Conservation (phyloP, 1,140 invertebrate genomes). For the Potamilus streckersoni region DNA sequence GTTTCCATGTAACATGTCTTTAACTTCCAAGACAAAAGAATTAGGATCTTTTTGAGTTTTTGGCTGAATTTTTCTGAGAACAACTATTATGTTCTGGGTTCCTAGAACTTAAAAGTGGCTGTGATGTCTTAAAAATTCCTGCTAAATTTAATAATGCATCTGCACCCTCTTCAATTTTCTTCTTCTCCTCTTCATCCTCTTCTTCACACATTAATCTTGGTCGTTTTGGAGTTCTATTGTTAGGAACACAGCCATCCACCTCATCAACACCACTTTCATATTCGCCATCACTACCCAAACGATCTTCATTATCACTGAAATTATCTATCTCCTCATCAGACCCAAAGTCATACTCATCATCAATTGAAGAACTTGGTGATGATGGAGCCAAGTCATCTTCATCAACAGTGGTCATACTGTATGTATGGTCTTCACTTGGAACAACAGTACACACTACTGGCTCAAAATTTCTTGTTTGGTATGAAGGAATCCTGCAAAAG, state of each 20-base stretch:
- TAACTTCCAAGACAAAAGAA: too few species aligned
- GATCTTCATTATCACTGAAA: conserved; percentile 38
- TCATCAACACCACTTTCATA: conserved; percentile 42
- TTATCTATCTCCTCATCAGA: conserved; percentile 46
- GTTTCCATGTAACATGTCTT: too few species aligned
- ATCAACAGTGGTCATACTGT: conserved; percentile 63
- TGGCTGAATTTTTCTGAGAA: too few species aligned
- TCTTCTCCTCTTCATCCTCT: conserved; percentile 75
- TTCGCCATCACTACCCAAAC: conserved; percentile 16
- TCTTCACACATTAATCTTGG: conserved; percentile 22
- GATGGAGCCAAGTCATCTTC: conserved; percentile 36
- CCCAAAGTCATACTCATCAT: conserved; percentile 67
- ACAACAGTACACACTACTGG: conserved; percentile 76
- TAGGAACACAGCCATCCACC: conserved; percentile 40
- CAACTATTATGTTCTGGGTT: too few species aligned
- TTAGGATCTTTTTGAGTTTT: too few species aligned
- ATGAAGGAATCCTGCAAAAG: conserved; percentile 7
- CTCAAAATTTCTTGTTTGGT: conserved; percentile 2
- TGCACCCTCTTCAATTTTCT: conserved; percentile 83
- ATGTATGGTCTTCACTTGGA: conserved; percentile 84
- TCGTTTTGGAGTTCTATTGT: conserved; percentile 29
- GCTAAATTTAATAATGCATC: conserved; percentile 82
- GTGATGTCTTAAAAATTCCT: conserved; percentile 66
- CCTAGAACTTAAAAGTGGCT: background rate
- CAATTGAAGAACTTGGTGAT: conserved; percentile 65